Evolutionary conservation across 2,797 vertebrate genomes (phyloP).

Genomic region (Falco berigora): DNA sequence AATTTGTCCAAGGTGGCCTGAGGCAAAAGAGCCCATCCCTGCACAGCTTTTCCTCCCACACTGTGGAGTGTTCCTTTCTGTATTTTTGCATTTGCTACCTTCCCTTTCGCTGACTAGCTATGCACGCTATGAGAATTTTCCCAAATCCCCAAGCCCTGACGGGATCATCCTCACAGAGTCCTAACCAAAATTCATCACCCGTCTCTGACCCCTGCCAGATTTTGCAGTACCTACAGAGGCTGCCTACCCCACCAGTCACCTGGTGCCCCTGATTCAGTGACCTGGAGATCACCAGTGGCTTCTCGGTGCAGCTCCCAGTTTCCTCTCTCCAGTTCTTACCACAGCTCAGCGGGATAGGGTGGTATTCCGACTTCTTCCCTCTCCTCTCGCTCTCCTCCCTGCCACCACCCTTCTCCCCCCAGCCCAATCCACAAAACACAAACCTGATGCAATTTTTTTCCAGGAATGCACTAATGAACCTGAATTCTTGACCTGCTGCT

Average conservation of each 20-base stretch:
- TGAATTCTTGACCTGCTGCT: not conserved
- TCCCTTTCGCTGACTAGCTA: not conserved
- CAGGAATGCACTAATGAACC: not conserved
- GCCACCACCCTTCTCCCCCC: not conserved
- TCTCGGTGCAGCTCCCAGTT: not conserved
- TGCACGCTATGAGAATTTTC: rapidly evolving
- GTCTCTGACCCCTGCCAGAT: not conserved
- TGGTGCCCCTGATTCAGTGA: not conserved
- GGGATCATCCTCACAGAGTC: not conserved
- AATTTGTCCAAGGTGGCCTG: slow-evolving; percentile 38
- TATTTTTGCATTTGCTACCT: not conserved
- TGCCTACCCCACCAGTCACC: not conserved
- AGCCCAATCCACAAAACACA: not conserved
- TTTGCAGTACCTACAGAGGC: not conserved
- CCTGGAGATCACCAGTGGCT: not conserved
- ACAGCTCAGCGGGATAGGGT: not conserved
- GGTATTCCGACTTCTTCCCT: not conserved
- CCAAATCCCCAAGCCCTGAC: not conserved
- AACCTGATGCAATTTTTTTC: not conserved
- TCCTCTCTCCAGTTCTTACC: not conserved
- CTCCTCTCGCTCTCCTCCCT: not conserved
- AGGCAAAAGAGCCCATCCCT: not conserved
- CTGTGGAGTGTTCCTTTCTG: not conserved
- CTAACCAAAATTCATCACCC: not conserved
- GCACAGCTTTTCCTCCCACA: not conserved